A percentile compares a stretch with the other conserved stretches of the same genome.
Conservation (phyloP, 37 sponge, comb jelly and placozoan genomes). For the Chondrosia reniformis region DNA sequence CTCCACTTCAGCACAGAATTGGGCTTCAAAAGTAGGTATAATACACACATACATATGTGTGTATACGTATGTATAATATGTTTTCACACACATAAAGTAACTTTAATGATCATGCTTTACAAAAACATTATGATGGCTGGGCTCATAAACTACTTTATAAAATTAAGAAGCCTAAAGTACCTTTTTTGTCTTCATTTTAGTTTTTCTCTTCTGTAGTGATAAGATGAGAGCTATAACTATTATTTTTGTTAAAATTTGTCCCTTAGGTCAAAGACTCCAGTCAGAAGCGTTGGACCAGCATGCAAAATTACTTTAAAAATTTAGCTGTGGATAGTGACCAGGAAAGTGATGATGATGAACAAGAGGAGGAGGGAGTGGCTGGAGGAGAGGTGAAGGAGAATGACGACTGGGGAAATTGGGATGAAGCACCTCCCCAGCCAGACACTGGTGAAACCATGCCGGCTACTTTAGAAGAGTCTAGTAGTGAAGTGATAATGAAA, state of each 20-base stretch:
- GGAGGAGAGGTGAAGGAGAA: background rate
- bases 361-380: background rate
- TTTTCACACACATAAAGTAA: background rate
- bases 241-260: background rate
- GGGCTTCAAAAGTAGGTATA: background rate
- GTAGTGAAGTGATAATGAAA: background rate
- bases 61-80: background rate
- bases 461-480: no score
- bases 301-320: background rate
- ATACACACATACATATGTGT: background rate
- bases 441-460: no score
- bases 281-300: conserved; percentile 11
- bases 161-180: no score
- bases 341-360: background rate
- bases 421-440: no score
- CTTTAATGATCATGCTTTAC: no score
- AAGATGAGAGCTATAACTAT: no score
- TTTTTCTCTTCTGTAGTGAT: no score
- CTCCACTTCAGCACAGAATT: conserved; percentile 16
- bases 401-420: no score
- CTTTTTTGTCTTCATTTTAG: no score
- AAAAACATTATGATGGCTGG: no score
- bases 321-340: background rate
- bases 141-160: no score
- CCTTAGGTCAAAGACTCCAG: conserved; percentile 4